Base-by-base conservation (phyloP, 1,140 invertebrate genomes). In the Lasioglossum baleicum region DNA sequence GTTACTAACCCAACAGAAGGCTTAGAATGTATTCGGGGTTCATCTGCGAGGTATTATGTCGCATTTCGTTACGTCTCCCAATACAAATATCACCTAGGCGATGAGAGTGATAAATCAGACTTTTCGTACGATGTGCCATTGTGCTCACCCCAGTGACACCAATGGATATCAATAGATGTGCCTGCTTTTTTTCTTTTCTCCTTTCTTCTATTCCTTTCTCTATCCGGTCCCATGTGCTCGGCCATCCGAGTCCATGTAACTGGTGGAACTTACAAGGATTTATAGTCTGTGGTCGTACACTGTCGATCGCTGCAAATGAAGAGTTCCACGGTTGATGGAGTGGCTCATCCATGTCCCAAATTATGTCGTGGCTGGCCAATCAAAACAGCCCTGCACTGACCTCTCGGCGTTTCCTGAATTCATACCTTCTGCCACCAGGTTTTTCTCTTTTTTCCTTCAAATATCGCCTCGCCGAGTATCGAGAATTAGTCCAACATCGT, bases 21-120 rank as follows among this genome's bases (percentile, higher is more conserved):
- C 88, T 78, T 90, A 93, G 90, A 92, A 92, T 93, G 90, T 89
- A 92, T n/a, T 87, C 90, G 89, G 88, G 87, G 88, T 90, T 90
- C 89, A n/a, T 87, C 88, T 88, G 89, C 88, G 87, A 88, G 88
- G 91, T 92, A 92, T 93, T 93, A 92, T 92, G 91, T 90, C 90
- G 91, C 90, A 92, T 92, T 92, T 93, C 90, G 91, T 92, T 91
- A 91, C 89, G 88, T 88, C 89, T 85, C 90, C 88, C 90, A 91
- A 91, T 92, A 92, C 91, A 92, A 92, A 92, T 92, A 92, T 79
- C 86, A 84, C 88, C 83, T 83, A 85, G 66, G 65, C 76, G 88
- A 89, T 86, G 85, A 85, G 86, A 90, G 92, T 92, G 91, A 93
- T 93, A 93, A 93, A 92, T 93, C 92, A 92, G 92, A 92, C 90